These are phyloP conservation scores for Clarias batrachus DNA, from an alignment of 2,113 vertebrate genomes.

Conservation along the genomic window DNA sequence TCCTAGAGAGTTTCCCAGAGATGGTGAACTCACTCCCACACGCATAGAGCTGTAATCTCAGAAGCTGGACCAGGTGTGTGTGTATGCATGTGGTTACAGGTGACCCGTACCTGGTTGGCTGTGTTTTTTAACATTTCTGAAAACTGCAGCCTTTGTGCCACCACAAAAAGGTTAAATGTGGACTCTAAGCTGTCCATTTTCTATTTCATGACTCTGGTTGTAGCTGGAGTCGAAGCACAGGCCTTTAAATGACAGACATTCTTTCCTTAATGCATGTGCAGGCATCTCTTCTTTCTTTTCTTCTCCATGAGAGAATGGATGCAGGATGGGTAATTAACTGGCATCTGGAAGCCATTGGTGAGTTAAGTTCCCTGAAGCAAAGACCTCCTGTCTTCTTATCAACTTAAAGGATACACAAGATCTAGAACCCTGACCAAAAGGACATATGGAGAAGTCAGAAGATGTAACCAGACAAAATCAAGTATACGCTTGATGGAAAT, in stretches of 20 bases:
- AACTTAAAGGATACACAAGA: slow-evolving; percentile 48
- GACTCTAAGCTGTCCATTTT: slow-evolving; percentile 21
- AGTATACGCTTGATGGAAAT: slow-evolving; percentile 2
- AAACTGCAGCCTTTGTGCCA: slow-evolving; percentile 69
- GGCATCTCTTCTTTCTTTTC: slow-evolving; percentile 36
- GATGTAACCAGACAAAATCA: slow-evolving; percentile 16
- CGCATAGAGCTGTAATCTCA: slow-evolving; percentile 48
- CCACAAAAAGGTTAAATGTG: slow-evolving; percentile 35
- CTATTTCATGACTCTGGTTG: slow-evolving; percentile 21
- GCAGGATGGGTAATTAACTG: slow-evolving; percentile 78
- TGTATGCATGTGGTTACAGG: slow-evolving; percentile 59
- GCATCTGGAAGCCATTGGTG: slow-evolving; percentile 95
- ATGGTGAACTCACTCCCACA: slow-evolving; percentile 29
- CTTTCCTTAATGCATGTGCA: slow-evolving; percentile 47
- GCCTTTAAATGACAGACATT: slow-evolving; percentile 6
- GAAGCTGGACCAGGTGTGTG: slow-evolving; percentile 50
- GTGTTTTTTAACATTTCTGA: slow-evolving; percentile 68
- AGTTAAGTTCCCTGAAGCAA: slow-evolving; percentile 72
- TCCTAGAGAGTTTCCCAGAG: slow-evolving; percentile 39
- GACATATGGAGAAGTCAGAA: slow-evolving; percentile 19
- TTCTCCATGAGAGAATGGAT: slow-evolving; percentile 58
- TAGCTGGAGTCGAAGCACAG: background rate
- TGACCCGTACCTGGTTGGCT: slow-evolving; percentile 70
- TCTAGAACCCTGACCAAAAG: slow-evolving; percentile 7
- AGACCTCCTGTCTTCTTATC: slow-evolving; percentile 72